phyloP scores from a whole-genome alignment of 2,888 invertebrate genomes.

The Xestia rhomboidea region DNA sequence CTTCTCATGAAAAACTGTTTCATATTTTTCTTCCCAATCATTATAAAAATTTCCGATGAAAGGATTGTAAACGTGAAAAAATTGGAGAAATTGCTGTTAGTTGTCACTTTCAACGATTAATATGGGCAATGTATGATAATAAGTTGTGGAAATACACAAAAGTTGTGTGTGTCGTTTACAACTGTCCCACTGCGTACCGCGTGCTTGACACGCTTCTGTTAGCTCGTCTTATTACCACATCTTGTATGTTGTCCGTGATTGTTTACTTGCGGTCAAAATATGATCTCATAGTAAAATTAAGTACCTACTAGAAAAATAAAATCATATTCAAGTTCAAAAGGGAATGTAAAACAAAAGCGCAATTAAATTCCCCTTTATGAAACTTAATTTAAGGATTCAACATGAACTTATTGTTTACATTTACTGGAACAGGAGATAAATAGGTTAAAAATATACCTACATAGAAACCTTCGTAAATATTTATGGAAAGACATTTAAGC shows the following conservation, averaged over 20 bases:
- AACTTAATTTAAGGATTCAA: background rate
- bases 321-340: background rate
- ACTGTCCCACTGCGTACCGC: constrained; percentile 18
- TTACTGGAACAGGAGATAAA: background rate
- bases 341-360: background rate
- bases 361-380: background rate
- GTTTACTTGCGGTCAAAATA: constrained; percentile 18
- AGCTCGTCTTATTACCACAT: constrained; percentile 33
- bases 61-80: constrained; percentile 27
- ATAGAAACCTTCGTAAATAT: background rate
- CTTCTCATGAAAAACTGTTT: background rate
- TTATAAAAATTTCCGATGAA: background rate
- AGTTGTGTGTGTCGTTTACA: constrained; percentile 24
- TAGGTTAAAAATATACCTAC: background rate
- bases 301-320: constrained; percentile 4
- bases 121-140: constrained; percentile 35
- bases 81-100: constrained; percentile 38
- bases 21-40: background rate
- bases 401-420: background rate
- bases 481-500: constrained; percentile 1
- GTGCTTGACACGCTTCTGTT: constrained; percentile 59
- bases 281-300: background rate
- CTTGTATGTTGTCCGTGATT: constrained; percentile 11
- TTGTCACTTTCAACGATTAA: constrained; percentile 36
- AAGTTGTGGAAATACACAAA: constrained; percentile 41